Base-by-base conservation (phyloP, 2,797 vertebrate species). In the Fratercula arctica region DNA sequence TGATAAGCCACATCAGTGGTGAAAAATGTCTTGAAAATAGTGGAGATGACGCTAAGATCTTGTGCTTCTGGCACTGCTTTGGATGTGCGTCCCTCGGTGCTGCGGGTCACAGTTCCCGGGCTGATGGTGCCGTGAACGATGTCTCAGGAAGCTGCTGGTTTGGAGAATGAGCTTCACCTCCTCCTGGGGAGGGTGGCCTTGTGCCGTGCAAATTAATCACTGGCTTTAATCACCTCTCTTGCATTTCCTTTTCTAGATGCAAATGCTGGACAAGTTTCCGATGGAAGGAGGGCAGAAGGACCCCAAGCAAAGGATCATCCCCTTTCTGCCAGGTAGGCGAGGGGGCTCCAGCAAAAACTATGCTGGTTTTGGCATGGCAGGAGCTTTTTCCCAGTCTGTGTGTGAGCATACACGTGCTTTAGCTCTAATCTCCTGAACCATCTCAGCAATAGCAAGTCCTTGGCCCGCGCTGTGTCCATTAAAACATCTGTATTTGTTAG, bases 271-370 rank as follows among this genome's bases (percentile, higher is more conserved):
- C 97, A 99, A 99, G 97, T 99, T 99, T 97, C 99, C 99, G 0
- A 99, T 99, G 98, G 99, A 99, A 98, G 99, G 99, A 96, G 99
- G 99, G 73, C 99, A 99, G 98, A 99, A 99, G 97, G 99, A 99
- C 94, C 99, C 99, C 4, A 99, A 99, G 90, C 99, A 99, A 53
- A 98, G 99, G 95, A 99, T 99, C 95, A 99, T 99, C 87, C 99
- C 99, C 21, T 99, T 99, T 79, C 98, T 99, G 57, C 99, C 99
- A 98, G 99, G 99, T 99, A 96, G 97, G 97, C 70, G 4, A 41
- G 64, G 9, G 56, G 46, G 26, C 25, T 76, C 6, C 48, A 70
- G 56, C 50, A 43, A 29, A 68, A 39, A 9, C 17, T 26, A 0
- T 4, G 31, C n/a, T 41, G 60, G 4, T 20, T 79, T 64, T 76